Evolutionary conservation across 2,113 vertebrate species (phyloP).

Genomic region (Corythornis madagascariensis): DNA sequence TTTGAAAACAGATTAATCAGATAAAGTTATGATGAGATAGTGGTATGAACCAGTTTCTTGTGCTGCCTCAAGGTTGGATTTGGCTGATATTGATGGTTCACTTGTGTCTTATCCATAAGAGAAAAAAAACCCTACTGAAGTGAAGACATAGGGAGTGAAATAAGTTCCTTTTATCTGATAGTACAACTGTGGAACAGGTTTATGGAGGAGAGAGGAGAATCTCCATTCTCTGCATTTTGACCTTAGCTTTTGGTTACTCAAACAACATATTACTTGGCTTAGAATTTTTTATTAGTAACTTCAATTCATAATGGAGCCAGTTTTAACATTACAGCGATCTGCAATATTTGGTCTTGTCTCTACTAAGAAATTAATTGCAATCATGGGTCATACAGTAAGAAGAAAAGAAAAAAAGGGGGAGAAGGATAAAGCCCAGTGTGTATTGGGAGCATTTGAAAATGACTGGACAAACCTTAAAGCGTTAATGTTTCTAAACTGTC

Average conservation of each 20-base stretch:
- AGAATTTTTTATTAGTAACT: constrained; percentile 30
- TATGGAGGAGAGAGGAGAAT: background rate
- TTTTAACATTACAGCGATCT: background rate
- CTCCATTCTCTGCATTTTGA: background rate
- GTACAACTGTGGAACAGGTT: background rate
- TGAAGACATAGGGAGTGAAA: background rate
- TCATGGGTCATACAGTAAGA: background rate
- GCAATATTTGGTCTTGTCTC: background rate
- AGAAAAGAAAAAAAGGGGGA: background rate
- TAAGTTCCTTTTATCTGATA: constrained; percentile 20
- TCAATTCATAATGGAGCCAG: background rate
- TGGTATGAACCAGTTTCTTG: background rate
- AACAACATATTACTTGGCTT: constrained; percentile 30
- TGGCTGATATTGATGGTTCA: background rate
- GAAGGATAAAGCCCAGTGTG: background rate
- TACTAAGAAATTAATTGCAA: background rate
- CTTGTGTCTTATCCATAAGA: background rate
- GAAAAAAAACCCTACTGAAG: background rate
- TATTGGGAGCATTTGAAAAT: background rate
- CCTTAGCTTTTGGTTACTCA: background rate
- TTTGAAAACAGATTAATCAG: background rate
- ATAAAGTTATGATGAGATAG: background rate
- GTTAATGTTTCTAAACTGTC: background rate
- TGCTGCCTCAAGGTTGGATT: background rate
- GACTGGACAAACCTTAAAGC: background rate